Base-by-base conservation (phyloP, 2,113 vertebrate species). In the Pomatorhinus ruficollis region DNA sequence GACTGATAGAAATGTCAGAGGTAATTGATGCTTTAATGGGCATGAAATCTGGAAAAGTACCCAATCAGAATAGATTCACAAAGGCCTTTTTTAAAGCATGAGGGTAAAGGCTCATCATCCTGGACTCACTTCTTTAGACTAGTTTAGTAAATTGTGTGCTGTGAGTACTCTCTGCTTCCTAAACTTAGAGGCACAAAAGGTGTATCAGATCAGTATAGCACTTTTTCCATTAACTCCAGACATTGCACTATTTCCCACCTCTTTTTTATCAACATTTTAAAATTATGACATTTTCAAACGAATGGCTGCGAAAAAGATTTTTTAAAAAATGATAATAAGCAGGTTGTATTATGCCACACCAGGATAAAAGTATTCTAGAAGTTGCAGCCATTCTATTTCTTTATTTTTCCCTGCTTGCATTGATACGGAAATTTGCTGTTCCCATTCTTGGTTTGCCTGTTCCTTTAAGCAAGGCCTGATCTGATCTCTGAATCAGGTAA, bases 1-100 rank as follows among this genome's bases (percentile, higher is more conserved):
- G 63, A 76, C 66, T 96, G 95, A 93, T 95, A 97, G 97, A 97
- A 97, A 95, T 95, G 94, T 97, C 95, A 96, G 93, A 96, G 61
- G 95, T 92, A 97, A 97, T 94, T 91, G 92, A 97, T 93, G 91
- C 70, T 97, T 97, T 97, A 96, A 95, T 45, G 89, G 74, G 68
- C 93, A 95, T 96, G 92, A 97, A 95, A 97, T 96, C 88, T 93
- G 87, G 63, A 97, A 91, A 96, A 89, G 80, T 37, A 91, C 44
- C 74, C 19, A 0, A 50, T 90, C 1, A 9, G 75, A 87, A 94
- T 13, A 56, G 70, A 92, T 64, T 66, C 84, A 83, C 68, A 65
- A 65, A 68, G 50, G 56, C 61, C 56, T 91, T 90, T 94, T 88
- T 94, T 57, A 74, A 74, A 44, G 57, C 54, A 44, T 28, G 15